Conservation (phyloP, 2,797 vertebrate species). For the Sarcoramphus papa region DNA sequence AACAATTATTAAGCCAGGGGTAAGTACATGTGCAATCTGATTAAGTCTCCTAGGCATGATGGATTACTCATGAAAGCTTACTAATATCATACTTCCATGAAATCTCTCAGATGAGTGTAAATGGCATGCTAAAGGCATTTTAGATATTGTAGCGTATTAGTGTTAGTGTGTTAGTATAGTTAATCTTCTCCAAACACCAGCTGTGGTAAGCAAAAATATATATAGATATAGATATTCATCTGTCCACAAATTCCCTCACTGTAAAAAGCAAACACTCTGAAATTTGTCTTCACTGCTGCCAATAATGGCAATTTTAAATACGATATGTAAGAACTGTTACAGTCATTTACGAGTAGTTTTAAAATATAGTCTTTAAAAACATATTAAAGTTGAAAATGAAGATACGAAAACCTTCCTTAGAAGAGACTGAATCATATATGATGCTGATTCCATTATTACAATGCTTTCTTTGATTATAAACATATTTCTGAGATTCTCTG, state of each 20-base stretch:
- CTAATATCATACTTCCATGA: conserved; percentile 52
- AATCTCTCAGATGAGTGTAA: conserved; percentile 58
- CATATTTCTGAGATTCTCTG: background rate
- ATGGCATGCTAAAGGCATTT: conserved; percentile 47
- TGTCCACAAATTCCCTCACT: background rate
- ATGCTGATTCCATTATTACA: background rate
- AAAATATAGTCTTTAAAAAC: background rate
- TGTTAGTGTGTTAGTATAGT: conserved; percentile 48
- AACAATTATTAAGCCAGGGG: conserved; percentile 41
- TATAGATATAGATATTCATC: background rate
- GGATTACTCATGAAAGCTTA: conserved; percentile 66
- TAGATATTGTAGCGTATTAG: conserved; percentile 16
- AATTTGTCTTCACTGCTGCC: background rate
- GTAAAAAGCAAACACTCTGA: background rate
- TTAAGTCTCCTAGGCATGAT: conserved; percentile 51
- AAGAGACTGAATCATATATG: background rate
- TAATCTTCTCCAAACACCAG: conserved; percentile 60
- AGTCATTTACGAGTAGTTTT: background rate
- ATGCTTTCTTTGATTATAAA: background rate
- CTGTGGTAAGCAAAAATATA: conserved; percentile 37
- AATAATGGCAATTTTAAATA: conserved; percentile 1
- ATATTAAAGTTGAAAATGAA: background rate
- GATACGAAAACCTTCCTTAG: background rate
- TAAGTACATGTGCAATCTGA: conserved; percentile 49
- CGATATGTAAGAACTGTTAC: background rate